These are phyloP conservation scores for Coregonus suidteri DNA, from an alignment of 2,797 vertebrate species.

Conservation along the genomic window DNA sequence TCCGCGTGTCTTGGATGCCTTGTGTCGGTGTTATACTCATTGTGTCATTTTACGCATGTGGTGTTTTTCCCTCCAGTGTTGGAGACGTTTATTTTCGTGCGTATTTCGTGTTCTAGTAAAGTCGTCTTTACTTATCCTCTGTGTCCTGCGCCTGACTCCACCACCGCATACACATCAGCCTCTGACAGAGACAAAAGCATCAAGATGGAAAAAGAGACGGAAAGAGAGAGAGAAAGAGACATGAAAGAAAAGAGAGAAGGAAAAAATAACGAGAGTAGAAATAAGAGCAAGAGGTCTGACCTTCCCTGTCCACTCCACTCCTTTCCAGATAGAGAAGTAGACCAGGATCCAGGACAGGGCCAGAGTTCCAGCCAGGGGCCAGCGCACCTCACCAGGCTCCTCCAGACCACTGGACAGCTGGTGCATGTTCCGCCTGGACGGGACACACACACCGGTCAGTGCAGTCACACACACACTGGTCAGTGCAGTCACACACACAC, in stretches of 20 bases:
- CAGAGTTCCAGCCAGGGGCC: slow-evolving; percentile 87
- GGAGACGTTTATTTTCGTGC: too few species aligned
- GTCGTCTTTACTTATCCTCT: too few species aligned
- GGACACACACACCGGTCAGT: background rate
- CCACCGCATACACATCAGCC: too few species aligned
- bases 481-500: background rate
- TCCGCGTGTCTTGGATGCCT: too few species aligned
- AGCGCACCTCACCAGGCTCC: slow-evolving; percentile 83
- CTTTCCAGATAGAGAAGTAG: slow-evolving; percentile 96
- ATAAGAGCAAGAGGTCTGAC: slow-evolving; percentile 59
- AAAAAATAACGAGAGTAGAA: background rate
- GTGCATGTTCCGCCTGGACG: slow-evolving; percentile 83
- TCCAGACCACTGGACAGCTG: slow-evolving; percentile 84
- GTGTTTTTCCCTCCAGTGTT: too few species aligned
- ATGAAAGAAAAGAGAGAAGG: background rate
- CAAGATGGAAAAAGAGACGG: background rate
- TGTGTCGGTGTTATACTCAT: too few species aligned
- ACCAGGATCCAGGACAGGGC: slow-evolving; percentile 89
- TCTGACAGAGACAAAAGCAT: too few species aligned
- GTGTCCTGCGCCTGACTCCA: too few species aligned
- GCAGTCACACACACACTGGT: slow-evolving; percentile 6
- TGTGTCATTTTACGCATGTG: too few species aligned
- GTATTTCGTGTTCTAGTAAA: too few species aligned
- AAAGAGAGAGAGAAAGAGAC: background rate
- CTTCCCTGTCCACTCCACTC: slow-evolving; percentile 94